Percentiles rank a stretch among this genome's conserved stretches.
Evolutionary conservation across 2,888 invertebrate genomes (phyloP).

Genomic region (Caenorhabditis panamensis): DNA sequence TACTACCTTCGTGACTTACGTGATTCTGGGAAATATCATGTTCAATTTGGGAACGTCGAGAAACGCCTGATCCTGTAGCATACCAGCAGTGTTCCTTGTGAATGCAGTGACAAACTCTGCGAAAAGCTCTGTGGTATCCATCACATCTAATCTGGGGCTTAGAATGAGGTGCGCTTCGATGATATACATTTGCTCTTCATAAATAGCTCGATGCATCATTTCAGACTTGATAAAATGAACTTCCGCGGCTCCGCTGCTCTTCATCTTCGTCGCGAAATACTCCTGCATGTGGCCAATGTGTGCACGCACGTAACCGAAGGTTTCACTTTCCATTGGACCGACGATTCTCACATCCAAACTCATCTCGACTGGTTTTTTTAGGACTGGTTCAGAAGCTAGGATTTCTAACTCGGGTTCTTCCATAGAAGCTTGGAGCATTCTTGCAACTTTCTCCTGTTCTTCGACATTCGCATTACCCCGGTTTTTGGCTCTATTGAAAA

Average conservation of each 20-base stretch:
- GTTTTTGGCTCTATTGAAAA: conserved; percentile 47
- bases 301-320: conserved; percentile 30
- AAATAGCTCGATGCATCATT: conserved; percentile 44
- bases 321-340: conserved; percentile 38
- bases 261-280: background rate
- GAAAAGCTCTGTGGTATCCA: conserved; percentile 17
- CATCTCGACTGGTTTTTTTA: conserved; percentile 17
- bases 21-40: conserved; percentile 21
- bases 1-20: too few relatives aligned
- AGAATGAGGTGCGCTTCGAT: conserved; percentile 37
- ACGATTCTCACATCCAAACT: conserved; percentile 29
- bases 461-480: conserved; percentile 45
- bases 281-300: conserved; percentile 46
- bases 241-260: background rate
- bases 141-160: background rate
- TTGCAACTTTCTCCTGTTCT: conserved; percentile 46
- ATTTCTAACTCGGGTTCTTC: conserved; percentile 1
- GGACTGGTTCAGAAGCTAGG: background rate
- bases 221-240: conserved; percentile 38
- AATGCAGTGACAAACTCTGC: conserved; percentile 18
- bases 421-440: conserved; percentile 26
- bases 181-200: conserved; percentile 49
- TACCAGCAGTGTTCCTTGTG: conserved; percentile 3
- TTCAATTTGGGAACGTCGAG: conserved; percentile 35
- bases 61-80: conserved; percentile 55